Base-by-base conservation (phyloP, 37 sponge, comb jelly and placozoan species). In the Diacarnus erythraeanus region DNA sequence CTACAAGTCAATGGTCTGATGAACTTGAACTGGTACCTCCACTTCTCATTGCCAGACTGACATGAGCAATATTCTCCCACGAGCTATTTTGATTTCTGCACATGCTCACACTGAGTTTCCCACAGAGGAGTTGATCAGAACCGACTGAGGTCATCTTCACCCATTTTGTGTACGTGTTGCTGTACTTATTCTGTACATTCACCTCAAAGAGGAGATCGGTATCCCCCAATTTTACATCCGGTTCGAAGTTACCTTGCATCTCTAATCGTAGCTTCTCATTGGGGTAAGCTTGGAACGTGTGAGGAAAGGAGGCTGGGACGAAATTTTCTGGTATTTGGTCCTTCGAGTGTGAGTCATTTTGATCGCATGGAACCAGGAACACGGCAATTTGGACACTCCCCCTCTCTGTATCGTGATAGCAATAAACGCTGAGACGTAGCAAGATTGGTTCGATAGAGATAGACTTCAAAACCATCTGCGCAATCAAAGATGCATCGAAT, bases 251-350 rank as follows among this genome's bases (percentile, higher is more conserved):
- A 15, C 87, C 87, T 39, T 69, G 71, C 0, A 87, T 27, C 23
- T 34, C 71, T 18, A 80, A 38, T 5, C 71, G 69, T 9, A 87
- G 31, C 41, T 30, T 76, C 69, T 87, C 82, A 3, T 72, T 72
- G 2, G 69, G 69, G 38, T 76, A 81, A 38, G 87, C 87, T 59
- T 81, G 75, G 64, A 81, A 30, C 47, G 60, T 34, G 71, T 81
- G 82, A 3, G 87, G 76, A 44, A 87, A 81, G 18, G 87, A 54
- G 18, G 81, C 74, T 20, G 69, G 76, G 20, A 23, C 40, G 71
- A 61, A 76, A 42, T 81, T 34, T n/a, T 80, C 42, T 15, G 68
- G 82, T 37, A 77, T 80, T 2, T 39, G 30, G 38, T 42, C 4
- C 0, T 74, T 35, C 31, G 23, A 29, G 75, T 54, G 35, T 44